These are phyloP conservation scores for Muscicapa striata DNA, from an alignment of 2,797 vertebrate genomes.

Conservation along the genomic window DNA sequence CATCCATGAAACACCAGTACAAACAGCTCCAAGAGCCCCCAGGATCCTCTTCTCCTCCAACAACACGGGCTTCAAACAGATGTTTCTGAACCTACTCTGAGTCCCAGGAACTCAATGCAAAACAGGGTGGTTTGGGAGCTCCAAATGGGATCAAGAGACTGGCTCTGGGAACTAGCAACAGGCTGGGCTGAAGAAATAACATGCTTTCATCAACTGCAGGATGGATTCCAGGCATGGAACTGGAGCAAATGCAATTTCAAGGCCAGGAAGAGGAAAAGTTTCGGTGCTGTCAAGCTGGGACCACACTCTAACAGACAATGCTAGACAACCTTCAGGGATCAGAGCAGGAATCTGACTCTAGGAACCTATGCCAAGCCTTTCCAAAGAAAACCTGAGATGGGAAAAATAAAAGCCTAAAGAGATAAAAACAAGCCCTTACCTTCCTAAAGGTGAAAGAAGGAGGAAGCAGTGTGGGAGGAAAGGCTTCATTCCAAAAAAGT, in stretches of 20 bases:
- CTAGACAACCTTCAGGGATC: not conserved
- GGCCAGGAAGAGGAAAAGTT: not conserved
- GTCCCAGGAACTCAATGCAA: not conserved
- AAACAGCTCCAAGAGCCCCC: not conserved
- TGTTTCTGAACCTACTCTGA: not conserved
- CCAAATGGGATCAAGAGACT: not conserved
- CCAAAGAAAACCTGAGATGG: not conserved
- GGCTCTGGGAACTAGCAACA: not conserved
- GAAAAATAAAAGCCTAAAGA: not conserved
- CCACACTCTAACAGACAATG: not conserved
- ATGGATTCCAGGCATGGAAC: not conserved
- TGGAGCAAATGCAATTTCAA: not conserved
- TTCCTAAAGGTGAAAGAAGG: slow-evolving; percentile 10
- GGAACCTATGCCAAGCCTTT: not conserved
- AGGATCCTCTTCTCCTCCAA: not conserved
- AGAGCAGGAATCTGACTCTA: not conserved
- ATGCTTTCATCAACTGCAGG: not conserved
- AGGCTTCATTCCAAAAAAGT: not conserved
- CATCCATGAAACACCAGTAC: not conserved
- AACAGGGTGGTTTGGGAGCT: not conserved
- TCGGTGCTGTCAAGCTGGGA: not conserved
- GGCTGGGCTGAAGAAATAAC: not conserved
- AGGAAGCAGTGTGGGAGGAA: slow-evolving; percentile 29
- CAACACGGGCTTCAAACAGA: not conserved
- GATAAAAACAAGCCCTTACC: not conserved